Base-by-base conservation (phyloP, 2,888 invertebrate genomes). In the Plebejus anna region DNA sequence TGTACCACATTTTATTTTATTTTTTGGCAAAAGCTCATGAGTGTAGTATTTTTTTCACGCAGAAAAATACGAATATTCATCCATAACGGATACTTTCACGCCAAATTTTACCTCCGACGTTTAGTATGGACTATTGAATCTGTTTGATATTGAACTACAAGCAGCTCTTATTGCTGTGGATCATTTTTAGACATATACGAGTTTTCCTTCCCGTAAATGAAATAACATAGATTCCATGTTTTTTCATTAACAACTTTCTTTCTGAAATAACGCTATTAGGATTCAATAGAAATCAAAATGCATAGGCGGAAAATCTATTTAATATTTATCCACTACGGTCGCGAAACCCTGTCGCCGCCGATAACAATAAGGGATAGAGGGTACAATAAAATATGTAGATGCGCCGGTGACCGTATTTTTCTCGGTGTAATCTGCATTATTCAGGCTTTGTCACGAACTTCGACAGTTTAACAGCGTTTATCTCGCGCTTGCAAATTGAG, bases 381-480 rank as follows among this genome's bases (percentile, higher is more conserved):
- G 90, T 87, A 91, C 90, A 94, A 93, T 94, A 94, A 93, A 94
- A 91, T 92, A 93, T 93, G 92, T 88, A 92, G 92, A 93, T 94
- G 91, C 89, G 90, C 91, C 92, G 91, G 92, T 87, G 92, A 88
- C 88, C 92, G 92, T 93, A 92, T 94, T 94, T 94, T 93, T 94
- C 92, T 90, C 90, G 83, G 89, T 92, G 93, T 94, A 93, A 94
- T 94, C 93, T 94, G 92, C 93, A 94, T 94, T 93, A 94, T 94
- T 94, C 93, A 94, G 92, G 90, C 93, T 92, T 91, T 90, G 93
- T 92, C 92, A 92, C 93, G 92, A 92, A 92, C 92, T 94, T 94
- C 92, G 93, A 94, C 93, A 92, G 93, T 94, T 94, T 93, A 94
- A 92, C 93, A 92, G 92, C 93, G 92, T 93, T 94, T 94, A 94